These are phyloP conservation scores for Sialis fuliginosa DNA, from an alignment of 2,888 invertebrate genomes.

Conservation along the genomic window DNA sequence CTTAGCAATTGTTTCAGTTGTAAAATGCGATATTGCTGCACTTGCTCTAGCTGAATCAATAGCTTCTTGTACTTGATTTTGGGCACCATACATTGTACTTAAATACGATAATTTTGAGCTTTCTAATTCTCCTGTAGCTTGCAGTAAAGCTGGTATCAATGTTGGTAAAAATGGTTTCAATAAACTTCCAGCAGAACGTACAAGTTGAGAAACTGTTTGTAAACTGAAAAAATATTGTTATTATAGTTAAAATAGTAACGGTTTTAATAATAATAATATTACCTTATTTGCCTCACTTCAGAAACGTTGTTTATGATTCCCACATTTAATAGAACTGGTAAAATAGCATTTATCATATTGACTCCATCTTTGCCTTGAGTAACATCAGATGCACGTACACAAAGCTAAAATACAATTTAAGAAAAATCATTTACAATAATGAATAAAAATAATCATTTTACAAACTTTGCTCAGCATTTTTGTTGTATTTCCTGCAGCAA, in stretches of 20 bases:
- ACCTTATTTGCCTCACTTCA: constrained; percentile 65
- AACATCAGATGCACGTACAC: constrained; percentile 50
- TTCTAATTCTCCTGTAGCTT: constrained; percentile 77
- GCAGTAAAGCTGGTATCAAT: constrained; percentile 67
- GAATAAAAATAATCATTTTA: background rate
- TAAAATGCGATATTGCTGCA: constrained; percentile 68
- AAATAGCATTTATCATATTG: constrained; percentile 49
- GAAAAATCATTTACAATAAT: constrained; percentile 3
- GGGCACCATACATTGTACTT: constrained; percentile 49
- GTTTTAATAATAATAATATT: constrained; percentile 2
- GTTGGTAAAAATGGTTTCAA: constrained; percentile 65
- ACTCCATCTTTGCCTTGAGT: constrained; percentile 55
- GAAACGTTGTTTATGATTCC: constrained; percentile 65
- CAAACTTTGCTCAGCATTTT: constrained; percentile 54
- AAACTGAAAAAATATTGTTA: constrained; percentile 32
- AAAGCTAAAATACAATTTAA: constrained; percentile 32
- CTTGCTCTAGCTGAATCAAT: constrained; percentile 66
- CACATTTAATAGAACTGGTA: constrained; percentile 63
- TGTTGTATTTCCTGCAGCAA: constrained; percentile 54
- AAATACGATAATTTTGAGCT: constrained; percentile 61
- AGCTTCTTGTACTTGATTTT: constrained; percentile 51
- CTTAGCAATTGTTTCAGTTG: constrained; percentile 73
- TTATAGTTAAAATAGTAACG: background rate
- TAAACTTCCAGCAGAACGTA: constrained; percentile 58
- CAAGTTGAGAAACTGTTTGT: constrained; percentile 71